A percentile compares a stretch with the other conserved stretches of the same genome.
Conservation (phyloP, 2,888 invertebrate genomes). For the Rhamphomyia laevipes region DNA sequence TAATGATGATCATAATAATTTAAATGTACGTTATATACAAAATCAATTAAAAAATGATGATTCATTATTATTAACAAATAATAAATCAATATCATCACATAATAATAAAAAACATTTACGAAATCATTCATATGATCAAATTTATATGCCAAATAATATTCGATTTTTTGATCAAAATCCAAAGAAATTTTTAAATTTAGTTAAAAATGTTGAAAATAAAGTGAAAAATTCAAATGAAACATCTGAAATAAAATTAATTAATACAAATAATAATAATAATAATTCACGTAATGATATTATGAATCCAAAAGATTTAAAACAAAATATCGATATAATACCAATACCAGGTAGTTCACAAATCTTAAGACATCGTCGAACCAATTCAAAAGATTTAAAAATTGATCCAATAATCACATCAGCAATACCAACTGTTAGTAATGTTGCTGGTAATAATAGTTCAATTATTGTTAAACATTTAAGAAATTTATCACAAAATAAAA, state of each 20-base stretch:
- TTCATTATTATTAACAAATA: not conserved
- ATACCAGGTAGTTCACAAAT: conserved; percentile 20
- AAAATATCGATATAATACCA: not conserved
- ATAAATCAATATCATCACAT: not conserved
- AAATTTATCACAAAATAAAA: not conserved
- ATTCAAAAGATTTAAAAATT: conserved; percentile 43
- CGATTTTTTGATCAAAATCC: conserved; percentile 34
- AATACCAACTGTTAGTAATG: not conserved
- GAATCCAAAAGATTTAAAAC: conserved; percentile 1
- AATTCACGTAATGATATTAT: conserved; percentile 17
- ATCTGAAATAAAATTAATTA: conserved; percentile 25
- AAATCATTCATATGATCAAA: conserved; percentile 38
- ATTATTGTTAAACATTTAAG: not conserved
- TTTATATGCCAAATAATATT: conserved; percentile 38
- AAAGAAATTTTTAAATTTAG: conserved; percentile 32
- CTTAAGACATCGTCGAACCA: conserved; percentile 48
- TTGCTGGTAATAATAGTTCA: not conserved
- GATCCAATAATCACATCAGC: conserved; percentile 1
- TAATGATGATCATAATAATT: conserved; percentile 27
- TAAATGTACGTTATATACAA: conserved; percentile 35
- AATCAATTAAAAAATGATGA: conserved; percentile 32
- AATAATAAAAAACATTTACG: conserved; percentile 34
- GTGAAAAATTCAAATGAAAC: conserved; percentile 34
- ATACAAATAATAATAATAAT: conserved; percentile 44
- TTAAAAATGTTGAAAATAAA: conserved; percentile 32